Evolutionary conservation across 2,797 vertebrate genomes (phyloP).

Genomic region (Lutjanus argentimaculatus): DNA sequence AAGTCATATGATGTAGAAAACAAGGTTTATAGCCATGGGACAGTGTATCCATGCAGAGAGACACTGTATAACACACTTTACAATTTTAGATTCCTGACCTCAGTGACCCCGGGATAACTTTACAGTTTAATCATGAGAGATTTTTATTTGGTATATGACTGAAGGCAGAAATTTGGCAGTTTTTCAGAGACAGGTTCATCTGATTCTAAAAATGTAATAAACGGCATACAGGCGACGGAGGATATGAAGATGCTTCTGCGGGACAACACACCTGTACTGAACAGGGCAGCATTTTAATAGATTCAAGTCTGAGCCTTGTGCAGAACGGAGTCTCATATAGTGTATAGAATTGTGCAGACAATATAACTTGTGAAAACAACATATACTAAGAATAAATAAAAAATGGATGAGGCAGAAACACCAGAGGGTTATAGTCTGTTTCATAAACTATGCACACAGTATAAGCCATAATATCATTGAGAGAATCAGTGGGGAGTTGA

Average conservation of each 20-base stretch:
- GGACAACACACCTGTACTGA: neutral
- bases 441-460: constrained; percentile 39
- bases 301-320: constrained; percentile 12
- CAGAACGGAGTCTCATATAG: constrained; percentile 11
- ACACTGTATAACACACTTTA: constrained; percentile 31
- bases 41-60: constrained; percentile 28
- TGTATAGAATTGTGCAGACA: constrained; percentile 18
- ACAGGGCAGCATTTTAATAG: constrained; percentile 21
- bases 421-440: constrained; percentile 10
- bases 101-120: constrained; percentile 3
- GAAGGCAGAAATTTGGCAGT: neutral
- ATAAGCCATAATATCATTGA: constrained; percentile 18
- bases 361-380: constrained; percentile 28
- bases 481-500: neutral
- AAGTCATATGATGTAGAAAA: constrained; percentile 76
- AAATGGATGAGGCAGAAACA: constrained; percentile 3
- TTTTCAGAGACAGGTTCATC: neutral
- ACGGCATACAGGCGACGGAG: neutral
- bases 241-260: neutral
- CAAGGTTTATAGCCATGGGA: constrained; percentile 67
- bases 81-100: constrained; percentile 40
- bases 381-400: constrained; percentile 38
- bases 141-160: constrained; percentile 10
- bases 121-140: neutral
- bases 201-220: neutral